Conservation (phyloP, 2,113 vertebrate genomes). For the Centropristis striata region DNA sequence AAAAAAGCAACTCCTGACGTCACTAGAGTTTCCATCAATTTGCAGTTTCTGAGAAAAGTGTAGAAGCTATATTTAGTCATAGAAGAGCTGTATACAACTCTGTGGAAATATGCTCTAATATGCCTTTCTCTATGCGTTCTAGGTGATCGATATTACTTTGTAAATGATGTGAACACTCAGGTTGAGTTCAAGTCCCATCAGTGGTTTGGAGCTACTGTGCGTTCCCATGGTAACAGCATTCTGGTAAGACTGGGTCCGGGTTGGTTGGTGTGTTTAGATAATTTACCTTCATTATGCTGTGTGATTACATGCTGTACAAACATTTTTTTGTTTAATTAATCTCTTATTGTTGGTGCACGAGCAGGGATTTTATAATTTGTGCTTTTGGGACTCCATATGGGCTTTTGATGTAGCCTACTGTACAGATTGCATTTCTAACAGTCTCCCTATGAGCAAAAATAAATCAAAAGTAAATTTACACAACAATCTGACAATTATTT, state of each 20-base stretch:
- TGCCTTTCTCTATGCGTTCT: conserved; percentile 5
- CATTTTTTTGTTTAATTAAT: background rate
- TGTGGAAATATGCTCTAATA: background rate
- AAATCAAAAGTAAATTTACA: too few species aligned
- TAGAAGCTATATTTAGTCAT: background rate
- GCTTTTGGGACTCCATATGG: background rate
- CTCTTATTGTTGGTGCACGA: background rate
- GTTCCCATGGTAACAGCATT: conserved; percentile 75
- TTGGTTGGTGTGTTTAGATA: background rate
- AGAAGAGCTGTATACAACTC: background rate
- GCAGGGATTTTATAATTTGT: background rate
- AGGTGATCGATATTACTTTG: conserved; percentile 78
- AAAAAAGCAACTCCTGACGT: conserved; percentile 39
- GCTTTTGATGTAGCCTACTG: background rate
- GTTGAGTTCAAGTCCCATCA: conserved; percentile 82
- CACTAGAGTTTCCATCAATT: conserved; percentile 16
- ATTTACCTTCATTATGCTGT: background rate
- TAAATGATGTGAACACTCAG: conserved; percentile 76
- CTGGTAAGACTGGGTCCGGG: conserved; percentile 66
- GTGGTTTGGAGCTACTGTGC: conserved; percentile 80
- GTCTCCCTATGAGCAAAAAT: too few species aligned
- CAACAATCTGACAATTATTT: too few species aligned
- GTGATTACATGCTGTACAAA: background rate
- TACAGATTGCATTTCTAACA: too few species aligned
- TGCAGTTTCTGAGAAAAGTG: background rate